Evolutionary conservation across 2,888 invertebrate species (phyloP).

Genomic region (Biston betularia): DNA sequence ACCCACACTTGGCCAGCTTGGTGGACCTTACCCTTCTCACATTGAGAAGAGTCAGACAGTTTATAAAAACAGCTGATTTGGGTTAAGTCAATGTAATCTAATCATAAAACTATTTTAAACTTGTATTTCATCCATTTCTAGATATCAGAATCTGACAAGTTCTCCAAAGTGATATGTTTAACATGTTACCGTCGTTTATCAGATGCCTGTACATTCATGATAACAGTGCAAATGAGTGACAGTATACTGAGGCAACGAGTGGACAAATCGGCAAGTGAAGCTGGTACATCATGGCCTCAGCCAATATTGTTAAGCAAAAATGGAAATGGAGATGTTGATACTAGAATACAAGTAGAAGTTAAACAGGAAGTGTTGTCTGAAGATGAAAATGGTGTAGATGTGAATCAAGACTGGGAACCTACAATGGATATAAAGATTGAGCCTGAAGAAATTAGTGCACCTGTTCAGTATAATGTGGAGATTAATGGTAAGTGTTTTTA

Average conservation of each 20-base stretch:
- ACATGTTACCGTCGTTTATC: constrained; percentile 62
- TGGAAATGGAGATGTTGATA: constrained; percentile 50
- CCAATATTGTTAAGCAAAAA: constrained; percentile 72
- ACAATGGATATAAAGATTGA: constrained; percentile 74
- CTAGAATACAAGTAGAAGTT: constrained; percentile 60
- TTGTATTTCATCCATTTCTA: constrained; percentile 48
- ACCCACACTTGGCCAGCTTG: too few species aligned
- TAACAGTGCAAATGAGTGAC: constrained; percentile 59
- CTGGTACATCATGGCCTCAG: constrained; percentile 64
- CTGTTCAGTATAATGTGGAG: neutral
- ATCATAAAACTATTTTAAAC: neutral
- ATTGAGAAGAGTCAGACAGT: too few species aligned
- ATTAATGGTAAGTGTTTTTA: constrained; percentile 1
- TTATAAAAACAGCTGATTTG: too few species aligned
- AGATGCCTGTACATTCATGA: constrained; percentile 62
- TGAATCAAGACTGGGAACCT: constrained; percentile 46
- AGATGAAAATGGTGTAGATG: constrained; percentile 55
- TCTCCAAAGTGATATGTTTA: constrained; percentile 70
- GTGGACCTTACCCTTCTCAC: too few species aligned
- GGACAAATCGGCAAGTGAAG: neutral
- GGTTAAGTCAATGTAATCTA: too few species aligned
- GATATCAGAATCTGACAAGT: constrained; percentile 61
- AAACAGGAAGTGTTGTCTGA: constrained; percentile 75
- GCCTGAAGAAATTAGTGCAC: constrained; percentile 67
- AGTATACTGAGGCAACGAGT: constrained; percentile 48